Conservation (phyloP, 2,888 invertebrate genomes). For the Scrobipalpa costella region DNA sequence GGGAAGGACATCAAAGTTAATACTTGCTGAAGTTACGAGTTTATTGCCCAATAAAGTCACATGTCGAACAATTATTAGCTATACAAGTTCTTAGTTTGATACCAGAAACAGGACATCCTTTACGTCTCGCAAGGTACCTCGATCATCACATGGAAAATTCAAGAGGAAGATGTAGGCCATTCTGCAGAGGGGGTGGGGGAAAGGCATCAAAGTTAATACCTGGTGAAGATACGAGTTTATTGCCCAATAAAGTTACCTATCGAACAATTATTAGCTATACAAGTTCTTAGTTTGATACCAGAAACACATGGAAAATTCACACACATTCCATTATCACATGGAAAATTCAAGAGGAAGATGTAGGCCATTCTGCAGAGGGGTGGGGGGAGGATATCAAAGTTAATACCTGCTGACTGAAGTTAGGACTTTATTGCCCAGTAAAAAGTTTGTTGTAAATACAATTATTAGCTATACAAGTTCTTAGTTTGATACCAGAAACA, state of each 20-base stretch:
- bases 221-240: constrained; percentile 58
- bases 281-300: too few relatives aligned
- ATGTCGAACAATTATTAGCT: too few relatives aligned
- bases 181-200: constrained; percentile 18
- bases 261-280: too few relatives aligned
- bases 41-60: constrained; percentile 65
- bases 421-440: constrained; percentile 61
- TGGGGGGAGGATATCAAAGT: constrained; percentile 21
- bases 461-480: too few relatives aligned
- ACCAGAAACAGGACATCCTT: too few relatives aligned
- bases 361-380: constrained; percentile 19
- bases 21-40: constrained; percentile 58
- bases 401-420: constrained; percentile 57
- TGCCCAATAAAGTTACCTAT: constrained; percentile 61
- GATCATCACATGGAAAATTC: constrained; percentile 17
- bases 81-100: too few relatives aligned
- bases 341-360: constrained; percentile 13
- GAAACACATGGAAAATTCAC: too few relatives aligned
- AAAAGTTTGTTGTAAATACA: too few relatives aligned
- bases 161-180: constrained; percentile 14
- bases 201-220: constrained; percentile 42
- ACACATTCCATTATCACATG: constrained; percentile 1
- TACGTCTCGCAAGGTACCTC: not conserved
- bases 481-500: too few relatives aligned
- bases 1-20: constrained; percentile 31